phyloP scores from a whole-genome alignment of 2,888 invertebrate species.

The Belgica antarctica region DNA sequence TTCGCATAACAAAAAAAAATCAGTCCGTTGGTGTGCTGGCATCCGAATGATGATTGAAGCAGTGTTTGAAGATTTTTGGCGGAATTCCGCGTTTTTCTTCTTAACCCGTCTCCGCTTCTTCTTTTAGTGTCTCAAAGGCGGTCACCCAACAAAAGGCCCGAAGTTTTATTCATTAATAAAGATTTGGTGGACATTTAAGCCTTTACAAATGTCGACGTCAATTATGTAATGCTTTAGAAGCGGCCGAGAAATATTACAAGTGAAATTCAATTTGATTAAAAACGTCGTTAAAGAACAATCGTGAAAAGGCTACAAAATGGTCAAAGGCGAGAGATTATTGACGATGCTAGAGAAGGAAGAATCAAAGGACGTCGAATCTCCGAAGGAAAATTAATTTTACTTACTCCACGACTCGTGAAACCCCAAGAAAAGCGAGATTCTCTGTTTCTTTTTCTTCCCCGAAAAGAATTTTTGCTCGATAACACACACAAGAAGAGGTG shows the following conservation, averaged over 20 bases:
- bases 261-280: constrained; percentile 20
- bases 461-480: background rate
- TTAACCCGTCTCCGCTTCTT: background rate
- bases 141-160: too few relatives aligned
- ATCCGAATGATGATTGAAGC: background rate
- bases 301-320: constrained; percentile 17
- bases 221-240: too few relatives aligned
- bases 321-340: background rate
- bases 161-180: background rate
- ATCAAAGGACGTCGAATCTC: background rate
- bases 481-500: constrained; percentile 9
- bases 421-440: constrained; percentile 16
- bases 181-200: background rate
- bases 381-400: constrained; percentile 1
- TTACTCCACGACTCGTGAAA: background rate
- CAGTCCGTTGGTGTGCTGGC: background rate
- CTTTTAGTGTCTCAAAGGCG: background rate
- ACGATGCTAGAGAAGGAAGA: too few relatives aligned
- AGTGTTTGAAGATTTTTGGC: background rate
- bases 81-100: constrained; percentile 10
- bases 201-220: background rate
- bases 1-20: background rate
- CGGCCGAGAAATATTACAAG: too few relatives aligned
- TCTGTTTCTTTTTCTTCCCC: constrained; percentile 19
- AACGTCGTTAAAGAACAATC: constrained; percentile 3